A percentile compares a stretch with the other conserved stretches of the same genome.
phyloP scores from a whole-genome alignment of 2,113 vertebrate species.

The Gallinago paraguaiae region DNA sequence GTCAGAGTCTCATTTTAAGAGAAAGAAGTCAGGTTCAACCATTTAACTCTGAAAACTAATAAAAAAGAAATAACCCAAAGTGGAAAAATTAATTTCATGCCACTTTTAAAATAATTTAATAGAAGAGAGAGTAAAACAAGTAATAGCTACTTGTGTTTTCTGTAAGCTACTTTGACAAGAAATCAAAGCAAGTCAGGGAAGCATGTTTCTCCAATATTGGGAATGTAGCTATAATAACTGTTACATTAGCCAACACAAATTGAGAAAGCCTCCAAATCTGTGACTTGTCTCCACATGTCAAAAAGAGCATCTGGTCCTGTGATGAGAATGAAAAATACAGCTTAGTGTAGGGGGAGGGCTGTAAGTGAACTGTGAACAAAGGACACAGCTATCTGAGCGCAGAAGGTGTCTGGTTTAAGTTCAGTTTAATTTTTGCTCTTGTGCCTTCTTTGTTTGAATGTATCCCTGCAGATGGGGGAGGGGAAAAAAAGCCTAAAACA shows the following conservation, averaged over 20 bases:
- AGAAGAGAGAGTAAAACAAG: constrained; percentile 13
- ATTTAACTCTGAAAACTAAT: constrained; percentile 17
- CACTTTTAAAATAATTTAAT: constrained; percentile 22
- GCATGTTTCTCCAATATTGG: constrained; percentile 52
- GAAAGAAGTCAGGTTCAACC: neutral
- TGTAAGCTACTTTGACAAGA: constrained; percentile 45
- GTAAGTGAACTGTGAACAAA: constrained; percentile 19
- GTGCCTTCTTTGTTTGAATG: neutral
- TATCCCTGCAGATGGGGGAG: neutral
- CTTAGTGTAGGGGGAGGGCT: neutral
- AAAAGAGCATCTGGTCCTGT: constrained; percentile 41
- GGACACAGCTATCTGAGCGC: neutral
- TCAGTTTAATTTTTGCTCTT: constrained; percentile 30
- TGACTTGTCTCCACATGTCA: constrained; percentile 61
- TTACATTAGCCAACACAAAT: constrained; percentile 62
- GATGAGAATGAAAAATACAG: constrained; percentile 46
- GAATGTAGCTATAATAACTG: constrained; percentile 54
- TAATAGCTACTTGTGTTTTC: constrained; percentile 35
- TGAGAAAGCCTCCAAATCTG: constrained; percentile 58
- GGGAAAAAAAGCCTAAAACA: neutral
- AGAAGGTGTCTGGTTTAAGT: constrained; percentile 22
- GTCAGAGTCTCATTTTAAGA: neutral
- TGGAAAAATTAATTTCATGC: constrained; percentile 42
- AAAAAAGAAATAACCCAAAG: constrained; percentile 2
- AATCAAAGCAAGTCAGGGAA: constrained; percentile 49